phyloP scores from a whole-genome alignment of 2,797 vertebrate genomes.

The Sebastolobus altivelis region DNA sequence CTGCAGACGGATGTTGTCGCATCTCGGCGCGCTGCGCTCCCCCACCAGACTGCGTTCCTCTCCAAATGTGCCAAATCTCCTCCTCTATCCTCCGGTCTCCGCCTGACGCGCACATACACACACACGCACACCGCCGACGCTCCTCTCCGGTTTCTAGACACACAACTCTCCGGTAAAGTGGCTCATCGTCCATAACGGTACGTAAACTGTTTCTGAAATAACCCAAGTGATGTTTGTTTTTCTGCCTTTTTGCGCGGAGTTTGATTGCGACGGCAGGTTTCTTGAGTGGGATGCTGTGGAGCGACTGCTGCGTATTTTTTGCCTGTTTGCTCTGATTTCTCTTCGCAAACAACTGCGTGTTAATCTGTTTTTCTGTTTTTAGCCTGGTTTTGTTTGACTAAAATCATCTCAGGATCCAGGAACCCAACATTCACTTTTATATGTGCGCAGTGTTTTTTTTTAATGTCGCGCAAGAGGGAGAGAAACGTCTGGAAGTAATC shows the following conservation, averaged over 20 bases:
- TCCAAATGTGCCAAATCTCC: slow-evolving; percentile 71
- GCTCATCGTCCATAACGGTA: slow-evolving; percentile 65
- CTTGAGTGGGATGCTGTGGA: slow-evolving; percentile 50
- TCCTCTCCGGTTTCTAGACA: slow-evolving; percentile 52
- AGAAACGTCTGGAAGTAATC: slow-evolving; percentile 38
- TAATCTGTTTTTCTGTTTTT: slow-evolving; percentile 1
- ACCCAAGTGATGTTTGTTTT: slow-evolving; percentile 12
- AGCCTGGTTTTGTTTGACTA: background rate
- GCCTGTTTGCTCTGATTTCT: slow-evolving; percentile 17
- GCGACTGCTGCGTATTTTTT: slow-evolving; percentile 51
- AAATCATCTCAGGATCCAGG: background rate
- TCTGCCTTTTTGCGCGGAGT: background rate
- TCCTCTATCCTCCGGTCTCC: slow-evolving; percentile 62
- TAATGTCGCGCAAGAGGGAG: slow-evolving; percentile 6
- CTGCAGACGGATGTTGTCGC: slow-evolving; percentile 81
- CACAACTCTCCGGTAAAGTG: slow-evolving; percentile 67
- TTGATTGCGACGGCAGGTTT: slow-evolving; percentile 21
- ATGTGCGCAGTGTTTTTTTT: slow-evolving; percentile 49
- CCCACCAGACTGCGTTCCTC: slow-evolving; percentile 68
- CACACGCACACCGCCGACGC: slow-evolving; percentile 41
- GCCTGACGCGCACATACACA: slow-evolving; percentile 37
- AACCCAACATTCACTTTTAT: slow-evolving; percentile 37
- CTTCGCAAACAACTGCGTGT: slow-evolving; percentile 24
- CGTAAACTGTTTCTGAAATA: slow-evolving; percentile 59
- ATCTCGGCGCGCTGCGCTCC: slow-evolving; percentile 70